phyloP scores from a whole-genome alignment of 2,113 vertebrate species.

The Butorides virescens region DNA sequence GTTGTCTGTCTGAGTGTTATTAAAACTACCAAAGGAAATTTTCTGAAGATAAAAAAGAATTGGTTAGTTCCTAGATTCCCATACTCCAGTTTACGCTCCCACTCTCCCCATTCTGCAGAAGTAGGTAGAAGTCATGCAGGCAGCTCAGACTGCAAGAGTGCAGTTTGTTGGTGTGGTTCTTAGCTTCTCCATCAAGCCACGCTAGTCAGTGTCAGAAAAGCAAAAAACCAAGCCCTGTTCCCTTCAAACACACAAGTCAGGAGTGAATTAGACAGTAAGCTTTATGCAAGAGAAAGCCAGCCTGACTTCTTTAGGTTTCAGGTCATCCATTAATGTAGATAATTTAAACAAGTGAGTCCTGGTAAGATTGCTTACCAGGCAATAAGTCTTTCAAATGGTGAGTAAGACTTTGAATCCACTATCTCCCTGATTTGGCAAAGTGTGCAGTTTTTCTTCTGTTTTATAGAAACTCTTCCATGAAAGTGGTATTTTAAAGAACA shows the following conservation, averaged over 20 bases:
- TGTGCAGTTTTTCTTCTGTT: neutral
- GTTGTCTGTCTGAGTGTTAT: neutral
- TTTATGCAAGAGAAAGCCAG: constrained; percentile 5
- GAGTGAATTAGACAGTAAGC: neutral
- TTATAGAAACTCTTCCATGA: neutral
- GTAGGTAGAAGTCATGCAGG: neutral
- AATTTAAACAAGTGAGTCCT: constrained; percentile 32
- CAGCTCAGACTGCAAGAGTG: neutral
- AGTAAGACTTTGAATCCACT: neutral
- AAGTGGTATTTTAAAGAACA: neutral
- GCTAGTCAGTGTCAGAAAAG: neutral
- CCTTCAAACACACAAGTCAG: neutral
- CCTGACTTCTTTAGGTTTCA: constrained; percentile 30
- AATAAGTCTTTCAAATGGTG: neutral
- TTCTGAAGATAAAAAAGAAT: neutral
- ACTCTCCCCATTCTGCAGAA: neutral
- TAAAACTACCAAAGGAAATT: neutral
- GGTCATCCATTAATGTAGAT: constrained; percentile 31
- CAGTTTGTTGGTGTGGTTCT: neutral
- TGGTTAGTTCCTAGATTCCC: neutral
- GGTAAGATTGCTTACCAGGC: neutral
- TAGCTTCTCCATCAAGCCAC: neutral
- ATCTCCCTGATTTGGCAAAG: neutral
- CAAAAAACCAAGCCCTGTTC: neutral
- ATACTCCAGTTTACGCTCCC: neutral